Base-by-base conservation (phyloP, 2,113 vertebrate genomes). In the Hystrix brachyura region DNA sequence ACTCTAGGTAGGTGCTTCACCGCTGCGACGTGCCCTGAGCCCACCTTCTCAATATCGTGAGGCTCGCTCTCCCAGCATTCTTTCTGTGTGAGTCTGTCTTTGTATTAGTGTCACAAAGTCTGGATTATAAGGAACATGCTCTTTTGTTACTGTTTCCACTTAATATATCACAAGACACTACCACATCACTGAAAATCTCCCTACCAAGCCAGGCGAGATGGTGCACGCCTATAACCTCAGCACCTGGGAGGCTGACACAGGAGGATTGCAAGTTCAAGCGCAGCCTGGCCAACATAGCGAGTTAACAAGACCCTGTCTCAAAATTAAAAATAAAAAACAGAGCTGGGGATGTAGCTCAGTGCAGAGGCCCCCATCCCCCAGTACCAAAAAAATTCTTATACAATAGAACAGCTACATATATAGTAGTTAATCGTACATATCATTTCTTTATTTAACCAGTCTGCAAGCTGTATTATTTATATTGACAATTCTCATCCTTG, bases 401-500 rank as follows among this genome's bases (percentile, higher is more conserved):
- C 43, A 90, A 32, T 38, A 21, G 74, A 71, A 67, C n/a, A 25
- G 38, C 34, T 82, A 32, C 43, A 29, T 80, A 27, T 27, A 13
- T 86, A 15, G 13, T 34, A 51, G 85, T 92, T 93, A 80, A 69
- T 88, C 55, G 1, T 57, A 10, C 48, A 3, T 76, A 3, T 78
- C 32, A 87, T 85, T 43, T 88, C 43, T 85, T 87, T 94, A 92
- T 71, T 38, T 71, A 18, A 80, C 59, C 14, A 38, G 0, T 87
- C 65, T 94, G 65, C 55, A 59, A 78, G 62, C 83, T 64, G 19
- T 34, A 29, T 65, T 83, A 78, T 88, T 91, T 95, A 64, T 81
- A 71, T 57, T 90, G 89, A 89, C 34, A 91, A 7, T 87, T 86
- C 89, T 93, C 69, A 71, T 60, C 17, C 83, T 71, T 78, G 51